Conservation (phyloP, 2,888 invertebrate genomes). For the Netelia melanura region DNA sequence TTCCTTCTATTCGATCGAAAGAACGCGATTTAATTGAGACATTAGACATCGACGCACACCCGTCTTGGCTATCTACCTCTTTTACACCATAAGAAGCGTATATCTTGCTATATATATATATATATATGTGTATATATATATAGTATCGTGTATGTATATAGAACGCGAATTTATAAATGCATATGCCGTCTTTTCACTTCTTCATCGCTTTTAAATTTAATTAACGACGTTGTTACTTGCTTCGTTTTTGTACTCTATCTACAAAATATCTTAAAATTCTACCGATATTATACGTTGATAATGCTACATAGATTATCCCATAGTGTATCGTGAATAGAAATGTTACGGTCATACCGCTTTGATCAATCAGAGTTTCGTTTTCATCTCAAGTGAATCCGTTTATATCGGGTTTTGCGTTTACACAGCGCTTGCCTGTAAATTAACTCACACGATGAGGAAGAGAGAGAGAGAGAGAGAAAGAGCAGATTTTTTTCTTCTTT, state of each 20-base stretch:
- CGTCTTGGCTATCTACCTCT: slow-evolving; percentile 15
- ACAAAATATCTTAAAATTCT: slow-evolving; percentile 61
- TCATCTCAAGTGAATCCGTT: slow-evolving; percentile 21
- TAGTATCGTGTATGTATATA: slow-evolving; percentile 35
- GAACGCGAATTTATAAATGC: slow-evolving; percentile 56
- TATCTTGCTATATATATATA: slow-evolving; percentile 28
- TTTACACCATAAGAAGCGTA: slow-evolving; percentile 56
- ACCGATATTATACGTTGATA: slow-evolving; percentile 47
- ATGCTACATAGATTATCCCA: slow-evolving; percentile 56
- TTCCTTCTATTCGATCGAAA: slow-evolving; percentile 45
- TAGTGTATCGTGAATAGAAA: neutral
- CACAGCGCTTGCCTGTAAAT: slow-evolving; percentile 49
- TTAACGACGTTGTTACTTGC: slow-evolving; percentile 39
- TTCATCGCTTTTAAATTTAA: slow-evolving; percentile 44
- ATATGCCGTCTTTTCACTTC: slow-evolving; percentile 27
- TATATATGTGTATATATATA: slow-evolving; percentile 20
- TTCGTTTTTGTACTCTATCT: slow-evolving; percentile 68
- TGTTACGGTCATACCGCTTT: neutral
- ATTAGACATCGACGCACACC: slow-evolving; percentile 28
- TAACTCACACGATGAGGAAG: slow-evolving; percentile 55
- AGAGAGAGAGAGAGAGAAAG: slow-evolving; percentile 53
- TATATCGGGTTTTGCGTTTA: slow-evolving; percentile 20
- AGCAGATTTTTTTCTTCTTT: slow-evolving; percentile 59
- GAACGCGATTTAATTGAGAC: slow-evolving; percentile 43
- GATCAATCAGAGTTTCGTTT: neutral